phyloP scores from a whole-genome alignment of 2,113 vertebrate species.

The Phrynosoma platyrhinos region DNA sequence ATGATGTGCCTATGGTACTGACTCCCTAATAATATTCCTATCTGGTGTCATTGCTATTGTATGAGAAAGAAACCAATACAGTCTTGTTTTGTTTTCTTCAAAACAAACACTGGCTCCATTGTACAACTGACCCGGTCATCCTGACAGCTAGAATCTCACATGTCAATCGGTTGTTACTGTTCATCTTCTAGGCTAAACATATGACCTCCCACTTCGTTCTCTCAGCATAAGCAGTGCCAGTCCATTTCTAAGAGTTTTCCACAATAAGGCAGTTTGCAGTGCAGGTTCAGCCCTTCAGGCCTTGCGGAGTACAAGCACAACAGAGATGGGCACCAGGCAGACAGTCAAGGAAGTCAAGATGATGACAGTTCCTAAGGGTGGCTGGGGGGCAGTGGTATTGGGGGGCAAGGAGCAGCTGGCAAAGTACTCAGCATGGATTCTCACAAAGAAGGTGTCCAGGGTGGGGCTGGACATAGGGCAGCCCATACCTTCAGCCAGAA shows the following conservation, averaged over 20 bases:
- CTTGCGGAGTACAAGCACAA: background rate
- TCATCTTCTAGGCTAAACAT: background rate
- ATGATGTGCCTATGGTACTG: no score
- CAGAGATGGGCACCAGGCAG: constrained; percentile 14
- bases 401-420: background rate
- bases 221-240: accelerated
- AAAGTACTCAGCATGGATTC: background rate
- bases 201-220: background rate
- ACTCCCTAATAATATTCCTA: no score
- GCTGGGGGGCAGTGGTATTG: accelerated
- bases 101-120: no score
- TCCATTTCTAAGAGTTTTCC: background rate
- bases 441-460: constrained; percentile 25
- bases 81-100: no score
- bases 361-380: accelerated
- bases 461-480: background rate
- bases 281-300: accelerated
- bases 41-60: no score
- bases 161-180: background rate
- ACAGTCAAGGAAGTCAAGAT: background rate
- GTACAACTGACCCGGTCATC: background rate
- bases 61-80: no score
- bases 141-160: background rate
- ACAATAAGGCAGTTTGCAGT: accelerated
- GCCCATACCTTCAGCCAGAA: constrained; percentile 46